phyloP scores from a whole-genome alignment of 2,888 invertebrate species.

The Chymomyza amoena region DNA sequence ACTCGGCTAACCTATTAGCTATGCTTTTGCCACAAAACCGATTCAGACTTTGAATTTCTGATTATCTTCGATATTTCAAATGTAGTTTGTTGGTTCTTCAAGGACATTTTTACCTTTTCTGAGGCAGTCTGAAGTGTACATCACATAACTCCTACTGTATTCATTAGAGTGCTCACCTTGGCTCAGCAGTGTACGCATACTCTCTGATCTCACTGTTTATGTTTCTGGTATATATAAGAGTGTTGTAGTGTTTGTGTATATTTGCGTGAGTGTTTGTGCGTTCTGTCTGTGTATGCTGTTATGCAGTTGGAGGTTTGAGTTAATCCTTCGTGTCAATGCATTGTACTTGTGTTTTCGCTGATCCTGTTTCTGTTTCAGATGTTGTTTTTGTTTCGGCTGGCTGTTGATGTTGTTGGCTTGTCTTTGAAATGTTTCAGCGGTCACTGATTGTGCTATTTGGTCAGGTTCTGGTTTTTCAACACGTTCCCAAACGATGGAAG shows the following conservation, averaged over 20 bases:
- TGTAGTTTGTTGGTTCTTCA: too few species aligned
- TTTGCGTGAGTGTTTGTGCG: constrained; percentile 39
- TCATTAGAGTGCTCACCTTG: too few species aligned
- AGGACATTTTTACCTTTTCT: too few species aligned
- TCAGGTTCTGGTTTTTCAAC: constrained; percentile 39
- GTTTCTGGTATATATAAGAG: background rate
- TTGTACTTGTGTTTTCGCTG: constrained; percentile 3
- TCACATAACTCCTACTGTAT: too few species aligned
- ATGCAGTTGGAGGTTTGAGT: constrained; percentile 17
- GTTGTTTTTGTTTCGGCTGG: constrained; percentile 9
- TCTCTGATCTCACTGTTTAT: too few species aligned
- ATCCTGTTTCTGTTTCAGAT: constrained; percentile 32
- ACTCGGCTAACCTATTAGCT: too few species aligned
- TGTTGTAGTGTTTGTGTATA: constrained; percentile 1
- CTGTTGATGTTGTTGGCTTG: constrained; percentile 34
- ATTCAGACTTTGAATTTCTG: too few species aligned
- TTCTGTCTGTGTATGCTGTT: constrained; percentile 26
- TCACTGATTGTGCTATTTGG: constrained; percentile 36
- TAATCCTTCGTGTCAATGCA: constrained; percentile 36
- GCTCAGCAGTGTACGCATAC: too few species aligned
- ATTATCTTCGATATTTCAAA: too few species aligned
- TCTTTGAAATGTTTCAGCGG: constrained; percentile 57
- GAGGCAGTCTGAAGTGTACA: too few species aligned
- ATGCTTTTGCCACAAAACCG: too few species aligned
- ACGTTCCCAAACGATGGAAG: background rate